Conservation (phyloP, 2,113 vertebrate genomes). For the Festucalex cinctus region DNA sequence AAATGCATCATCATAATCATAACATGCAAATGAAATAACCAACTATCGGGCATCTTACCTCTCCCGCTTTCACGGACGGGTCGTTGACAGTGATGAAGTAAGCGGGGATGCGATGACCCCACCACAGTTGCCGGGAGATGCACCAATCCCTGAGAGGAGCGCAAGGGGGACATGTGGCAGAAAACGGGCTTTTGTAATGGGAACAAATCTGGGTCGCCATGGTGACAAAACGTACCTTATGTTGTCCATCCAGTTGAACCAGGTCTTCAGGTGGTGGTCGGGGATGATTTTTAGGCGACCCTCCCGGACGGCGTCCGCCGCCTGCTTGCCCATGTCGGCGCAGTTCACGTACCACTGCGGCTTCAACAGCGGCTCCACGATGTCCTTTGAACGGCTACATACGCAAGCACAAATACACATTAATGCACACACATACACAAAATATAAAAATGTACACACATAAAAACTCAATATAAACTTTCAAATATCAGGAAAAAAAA, state of each 20-base stretch:
- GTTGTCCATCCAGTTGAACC: constrained; percentile 92
- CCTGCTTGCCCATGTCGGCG: constrained; percentile 82
- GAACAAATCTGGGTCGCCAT: too few relatives aligned
- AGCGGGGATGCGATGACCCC: constrained; percentile 88
- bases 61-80: constrained; percentile 75
- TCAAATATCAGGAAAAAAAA: neutral
- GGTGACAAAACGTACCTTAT: constrained; percentile 73
- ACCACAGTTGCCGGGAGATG: constrained; percentile 89
- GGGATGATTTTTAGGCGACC: constrained; percentile 85
- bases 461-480: neutral
- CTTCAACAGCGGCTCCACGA: constrained; percentile 86
- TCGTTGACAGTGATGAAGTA: constrained; percentile 82
- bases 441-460: neutral
- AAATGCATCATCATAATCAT: neutral
- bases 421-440: too few relatives aligned
- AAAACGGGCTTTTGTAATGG: neutral
- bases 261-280: constrained; percentile 81
- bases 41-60: constrained; percentile 65
- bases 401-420: neutral
- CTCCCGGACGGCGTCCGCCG: constrained; percentile 77
- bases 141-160: constrained; percentile 80
- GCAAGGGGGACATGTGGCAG: too few relatives aligned
- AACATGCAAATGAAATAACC: neutral
- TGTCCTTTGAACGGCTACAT: constrained; percentile 86
- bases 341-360: constrained; percentile 91